Percentiles rank a stretch among this genome's conserved stretches.
These are phyloP conservation scores for Gallinago stenura DNA, from an alignment of 2,797 vertebrate genomes.

Conservation along the genomic window DNA sequence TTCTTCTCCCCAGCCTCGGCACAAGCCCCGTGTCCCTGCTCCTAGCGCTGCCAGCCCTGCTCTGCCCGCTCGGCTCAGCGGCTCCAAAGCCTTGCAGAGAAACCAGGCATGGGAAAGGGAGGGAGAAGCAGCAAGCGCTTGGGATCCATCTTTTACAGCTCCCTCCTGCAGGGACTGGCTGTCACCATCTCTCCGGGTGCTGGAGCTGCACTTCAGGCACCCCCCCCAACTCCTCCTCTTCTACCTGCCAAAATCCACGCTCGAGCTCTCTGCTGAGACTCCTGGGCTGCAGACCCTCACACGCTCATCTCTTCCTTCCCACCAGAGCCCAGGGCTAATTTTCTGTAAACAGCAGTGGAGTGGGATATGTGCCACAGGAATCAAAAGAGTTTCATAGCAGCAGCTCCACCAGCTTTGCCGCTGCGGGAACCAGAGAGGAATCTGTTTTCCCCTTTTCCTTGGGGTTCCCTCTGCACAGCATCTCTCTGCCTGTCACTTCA, in stretches of 20 bases:
- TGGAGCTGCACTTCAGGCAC: neutral
- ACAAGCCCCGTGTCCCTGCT: neutral
- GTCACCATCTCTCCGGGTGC: neutral
- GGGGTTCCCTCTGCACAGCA: fast-evolving
- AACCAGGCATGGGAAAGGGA: neutral
- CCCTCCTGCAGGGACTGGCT: neutral
- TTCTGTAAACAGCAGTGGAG: neutral
- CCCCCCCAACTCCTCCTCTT: neutral
- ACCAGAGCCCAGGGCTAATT: neutral
- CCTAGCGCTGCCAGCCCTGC: neutral
- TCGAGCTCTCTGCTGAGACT: fast-evolving
- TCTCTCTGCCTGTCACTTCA: neutral
- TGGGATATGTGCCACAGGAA: neutral
- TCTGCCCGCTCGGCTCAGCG: fast-evolving
- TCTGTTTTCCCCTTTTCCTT: neutral
- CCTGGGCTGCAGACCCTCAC: neutral
- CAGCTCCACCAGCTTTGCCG: fast-evolving
- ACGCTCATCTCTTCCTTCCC: fast-evolving
- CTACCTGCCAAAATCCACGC: neutral
- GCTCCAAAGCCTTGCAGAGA: neutral
- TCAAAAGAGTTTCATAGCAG: neutral
- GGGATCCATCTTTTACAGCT: neutral
- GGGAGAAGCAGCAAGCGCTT: neutral
- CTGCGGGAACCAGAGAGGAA: neutral
- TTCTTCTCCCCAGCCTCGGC: neutral